A percentile compares a stretch with the other conserved stretches of the same genome.
Evolutionary conservation across 2,113 vertebrate species (phyloP).

Genomic region (Albula goreensis): DNA sequence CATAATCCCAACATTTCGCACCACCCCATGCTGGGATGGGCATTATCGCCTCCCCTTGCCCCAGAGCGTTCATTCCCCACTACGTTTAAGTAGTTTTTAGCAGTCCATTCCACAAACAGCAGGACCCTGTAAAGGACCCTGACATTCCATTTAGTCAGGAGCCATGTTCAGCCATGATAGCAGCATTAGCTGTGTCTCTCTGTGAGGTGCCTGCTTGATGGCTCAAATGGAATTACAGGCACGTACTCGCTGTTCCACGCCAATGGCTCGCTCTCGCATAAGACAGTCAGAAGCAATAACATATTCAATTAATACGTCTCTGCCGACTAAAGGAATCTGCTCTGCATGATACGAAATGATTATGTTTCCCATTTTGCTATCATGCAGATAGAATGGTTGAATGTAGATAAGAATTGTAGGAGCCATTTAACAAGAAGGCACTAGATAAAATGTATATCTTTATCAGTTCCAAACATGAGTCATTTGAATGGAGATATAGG

Average conservation of each 20-base stretch:
- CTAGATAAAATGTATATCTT: constrained; percentile 33
- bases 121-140: constrained; percentile 3
- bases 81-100: not conserved
- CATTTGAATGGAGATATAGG: constrained; percentile 27
- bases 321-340: constrained; percentile 20
- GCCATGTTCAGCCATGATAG: constrained; percentile 19
- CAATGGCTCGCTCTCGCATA: not conserved
- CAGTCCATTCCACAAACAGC: not conserved
- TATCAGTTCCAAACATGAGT: constrained; percentile 34
- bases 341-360: constrained; percentile 30
- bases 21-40: not conserved
- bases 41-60: not conserved
- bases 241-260: constrained; percentile 17
- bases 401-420: constrained; percentile 40
- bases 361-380: constrained; percentile 32
- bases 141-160: constrained; percentile 8
- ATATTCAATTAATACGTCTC: constrained; percentile 47
- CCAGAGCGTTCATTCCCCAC: constrained; percentile 9
- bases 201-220: constrained; percentile 12
- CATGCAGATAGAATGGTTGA: constrained; percentile 34
- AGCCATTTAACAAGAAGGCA: constrained; percentile 37
- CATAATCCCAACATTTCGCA: not conserved
- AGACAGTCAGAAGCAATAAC: constrained; percentile 41
- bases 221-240: constrained; percentile 30
- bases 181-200: constrained; percentile 25